phyloP scores from a whole-genome alignment of 2,888 invertebrate genomes.

The Cloeon dipterum region DNA sequence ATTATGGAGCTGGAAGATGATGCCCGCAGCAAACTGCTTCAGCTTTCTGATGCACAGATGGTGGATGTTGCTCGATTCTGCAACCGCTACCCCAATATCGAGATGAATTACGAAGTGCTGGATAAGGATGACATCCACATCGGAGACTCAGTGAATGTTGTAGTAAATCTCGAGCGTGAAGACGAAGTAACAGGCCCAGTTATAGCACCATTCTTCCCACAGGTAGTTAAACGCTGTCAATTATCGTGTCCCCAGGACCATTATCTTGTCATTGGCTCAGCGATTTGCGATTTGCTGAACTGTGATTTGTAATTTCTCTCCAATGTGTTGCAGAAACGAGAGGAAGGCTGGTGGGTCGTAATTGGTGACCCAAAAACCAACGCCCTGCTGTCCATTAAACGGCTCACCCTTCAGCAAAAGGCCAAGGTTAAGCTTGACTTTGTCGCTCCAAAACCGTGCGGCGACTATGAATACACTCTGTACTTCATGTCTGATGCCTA shows the following conservation, averaged over 20 bases:
- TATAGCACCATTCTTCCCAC: slow-evolving; percentile 94
- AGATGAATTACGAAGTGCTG: slow-evolving; percentile 74
- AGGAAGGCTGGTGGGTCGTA: slow-evolving; percentile 96
- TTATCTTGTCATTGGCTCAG: too few relatives aligned
- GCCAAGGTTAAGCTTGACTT: slow-evolving; percentile 79
- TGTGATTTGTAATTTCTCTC: slow-evolving; percentile 1
- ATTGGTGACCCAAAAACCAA: slow-evolving; percentile 91
- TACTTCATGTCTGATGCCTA: slow-evolving; percentile 99
- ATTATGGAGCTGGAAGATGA: slow-evolving; percentile 86
- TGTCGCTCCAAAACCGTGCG: slow-evolving; percentile 65
- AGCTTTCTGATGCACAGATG: slow-evolving; percentile 71
- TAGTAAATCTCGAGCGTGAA: slow-evolving; percentile 82
- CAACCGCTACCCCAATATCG: slow-evolving; percentile 96
- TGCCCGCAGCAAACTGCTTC: slow-evolving; percentile 50
- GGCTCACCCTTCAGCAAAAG: slow-evolving; percentile 80
- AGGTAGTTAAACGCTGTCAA: slow-evolving; percentile 33
- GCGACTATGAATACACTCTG: slow-evolving; percentile 75
- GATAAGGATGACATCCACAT: slow-evolving; percentile 53
- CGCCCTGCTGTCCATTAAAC: slow-evolving; percentile 87
- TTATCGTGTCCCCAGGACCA: too few relatives aligned
- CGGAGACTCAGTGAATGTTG: slow-evolving; percentile 71
- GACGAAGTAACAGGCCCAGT: slow-evolving; percentile 94
- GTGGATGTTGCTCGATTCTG: slow-evolving; percentile 97
- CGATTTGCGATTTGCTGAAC: too few relatives aligned
- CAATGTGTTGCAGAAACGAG: slow-evolving; percentile 49